Base-by-base conservation (phyloP, 2,797 vertebrate genomes). In the Smutsia temminckii region DNA sequence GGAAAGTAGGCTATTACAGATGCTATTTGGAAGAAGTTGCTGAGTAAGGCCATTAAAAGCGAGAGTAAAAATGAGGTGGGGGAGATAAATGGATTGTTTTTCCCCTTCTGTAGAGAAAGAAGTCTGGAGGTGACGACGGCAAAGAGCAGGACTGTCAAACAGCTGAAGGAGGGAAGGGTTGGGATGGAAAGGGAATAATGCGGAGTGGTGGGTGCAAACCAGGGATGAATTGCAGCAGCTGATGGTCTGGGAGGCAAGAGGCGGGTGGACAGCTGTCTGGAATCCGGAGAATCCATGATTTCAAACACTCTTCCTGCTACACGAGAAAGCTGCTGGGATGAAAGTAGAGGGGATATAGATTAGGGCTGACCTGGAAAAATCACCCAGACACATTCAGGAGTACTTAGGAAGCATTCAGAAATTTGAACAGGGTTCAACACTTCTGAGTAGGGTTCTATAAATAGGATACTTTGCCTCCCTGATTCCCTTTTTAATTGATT, bases 21-120 rank as follows among this genome's bases (percentile, higher is more conserved):
- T 79, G 64, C 69, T 59, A 68, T 84, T 72, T 93, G 84, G 53
- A 96, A 96, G 94, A 95, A 97, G 78, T 71, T 97, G 91, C 96
- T 95, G 97, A 95, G 68, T 13, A 11, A 96, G 89, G 91, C 77
- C 84, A 42, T 80, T 83, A 87, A 96, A 97, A 78, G 25, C 95
- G 96, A 95, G 46, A 87, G 57, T 77, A 78, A 96, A 97, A 97
- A 88, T 71, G 23, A 95, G 13, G 87, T 89, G 18, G 84, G 46
- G 74, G 64, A 95, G 37, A 64, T 71, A 85, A 96, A 25, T 18
- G 93, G 10, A 75, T 75, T 63, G n/a, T 57, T 8, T 51, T 49
- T 16, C 18, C 16, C 11, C 0, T 0, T 79, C 81, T 14, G 63
- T 81, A 74, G 68, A 63, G 86, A 96, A 94, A 59, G 92, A 69